Evolutionary conservation across 1,140 invertebrate species (phyloP).

Genomic region (Scaptodrosophila lebanonensis): DNA sequence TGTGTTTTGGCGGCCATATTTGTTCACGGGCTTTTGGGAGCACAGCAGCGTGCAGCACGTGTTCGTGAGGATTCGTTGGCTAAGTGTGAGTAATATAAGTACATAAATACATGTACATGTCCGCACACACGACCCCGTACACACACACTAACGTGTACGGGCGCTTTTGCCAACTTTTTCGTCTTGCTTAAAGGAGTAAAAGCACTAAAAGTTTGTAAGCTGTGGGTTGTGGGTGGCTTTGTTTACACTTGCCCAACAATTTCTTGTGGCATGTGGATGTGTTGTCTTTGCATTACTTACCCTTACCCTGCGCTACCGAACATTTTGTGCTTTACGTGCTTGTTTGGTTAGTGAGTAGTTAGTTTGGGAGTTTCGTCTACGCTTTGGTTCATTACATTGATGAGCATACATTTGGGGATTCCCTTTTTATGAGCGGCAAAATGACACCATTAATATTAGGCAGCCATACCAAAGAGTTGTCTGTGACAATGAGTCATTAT

Average conservation of each 20-base stretch:
- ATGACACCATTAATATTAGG: not conserved
- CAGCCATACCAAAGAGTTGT: conserved; percentile 11
- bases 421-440: conserved; percentile 24
- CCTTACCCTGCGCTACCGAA: not conserved
- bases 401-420: conserved; percentile 53
- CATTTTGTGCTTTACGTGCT: conserved; percentile 31
- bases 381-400: conserved; percentile 44
- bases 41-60: conserved; percentile 28
- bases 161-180: not conserved
- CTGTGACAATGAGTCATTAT: conserved; percentile 23
- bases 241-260: too few species aligned
- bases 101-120: too few species aligned
- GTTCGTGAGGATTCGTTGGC: conserved; percentile 30
- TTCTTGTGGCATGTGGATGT: not conserved
- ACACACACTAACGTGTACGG: too few species aligned
- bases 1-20: conserved; percentile 61
- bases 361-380: not conserved
- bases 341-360: conserved; percentile 30
- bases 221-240: too few species aligned
- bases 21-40: conserved; percentile 28
- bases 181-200: not conserved
- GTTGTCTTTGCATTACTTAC: not conserved
- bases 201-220: too few species aligned
- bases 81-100: too few species aligned
- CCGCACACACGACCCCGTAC: too few species aligned